Evolutionary conservation across 1,140 invertebrate species (phyloP), one percentile per base, ranked within the genome.

Genomic region (Cotesia typhae): DNA sequence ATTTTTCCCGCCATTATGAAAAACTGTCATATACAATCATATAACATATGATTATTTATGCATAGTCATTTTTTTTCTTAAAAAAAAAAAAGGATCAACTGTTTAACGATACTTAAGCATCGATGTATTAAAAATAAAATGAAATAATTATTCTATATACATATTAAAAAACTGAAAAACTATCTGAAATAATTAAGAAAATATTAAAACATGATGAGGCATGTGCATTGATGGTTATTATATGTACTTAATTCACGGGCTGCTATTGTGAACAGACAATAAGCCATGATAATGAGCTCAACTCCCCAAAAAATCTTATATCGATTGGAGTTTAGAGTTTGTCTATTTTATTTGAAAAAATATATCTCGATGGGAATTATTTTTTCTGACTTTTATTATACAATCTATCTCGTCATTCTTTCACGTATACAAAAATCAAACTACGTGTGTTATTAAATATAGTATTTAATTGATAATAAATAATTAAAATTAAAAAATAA

Each of bases 181-280:
- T 14, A 61, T 60, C 59, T 20, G 52, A n/a, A 20, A 38, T 53
- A 14, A 52, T 55, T 1, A 14, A 66, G 9, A 35, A 70, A 65
- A 38, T 74, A 66, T 68, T 6, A 41, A n/a, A 65, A 57, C 66
- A 38, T 47, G 41, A 47, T 47, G 41, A 47, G 10, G 41, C 35
- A 55, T 55, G 12, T 72, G 36, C 66, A n/a, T 28, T 28, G 28
- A 20, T 53, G 41, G 20, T 35, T 55, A 55, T 66, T 65, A 70
- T 60, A 14, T 37, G 36, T 57, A 63, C 35, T n/a, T 61, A 47
- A 65, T 80, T 76, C 80, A 73, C 81, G 79, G 77, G 81, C 85
- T 86, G 84, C 84, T 86, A 83, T 86, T 84, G 84, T 85, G 84
- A 86, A 84, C 82, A 83, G 85, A 86, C 85, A 86, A 87, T 87